Percentiles rank a stretch among this genome's conserved stretches.
These are phyloP conservation scores for Papilio helenus DNA, from an alignment of 1,140 invertebrate species.

Conservation along the genomic window DNA sequence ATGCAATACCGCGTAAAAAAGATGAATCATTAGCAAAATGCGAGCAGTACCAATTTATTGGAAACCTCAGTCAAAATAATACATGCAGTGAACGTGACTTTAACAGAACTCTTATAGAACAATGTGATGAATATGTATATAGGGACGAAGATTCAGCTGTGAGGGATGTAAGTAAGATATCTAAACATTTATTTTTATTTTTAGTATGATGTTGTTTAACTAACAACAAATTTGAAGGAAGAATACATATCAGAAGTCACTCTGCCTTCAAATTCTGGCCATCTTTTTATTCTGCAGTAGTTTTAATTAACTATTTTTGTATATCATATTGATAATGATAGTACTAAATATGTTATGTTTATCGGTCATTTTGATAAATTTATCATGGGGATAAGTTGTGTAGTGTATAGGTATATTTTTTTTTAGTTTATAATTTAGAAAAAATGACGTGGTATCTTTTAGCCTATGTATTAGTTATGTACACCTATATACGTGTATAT, in stretches of 20 bases:
- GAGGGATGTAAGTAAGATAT: constrained; percentile 65
- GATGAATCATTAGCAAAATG: constrained; percentile 54
- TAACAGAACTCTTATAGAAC: constrained; percentile 41
- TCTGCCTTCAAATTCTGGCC: no score
- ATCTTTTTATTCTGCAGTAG: no score
- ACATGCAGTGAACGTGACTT: constrained; percentile 55
- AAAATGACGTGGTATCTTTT: background rate
- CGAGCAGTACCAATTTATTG: constrained; percentile 47
- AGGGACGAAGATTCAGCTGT: constrained; percentile 67
- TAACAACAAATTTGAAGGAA: no score
- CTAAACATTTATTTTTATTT: no score
- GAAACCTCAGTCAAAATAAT: constrained; percentile 36
- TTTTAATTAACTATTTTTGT: no score
- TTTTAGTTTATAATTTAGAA: constrained; percentile 2
- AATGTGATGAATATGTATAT: constrained; percentile 62
- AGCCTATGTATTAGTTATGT: background rate
- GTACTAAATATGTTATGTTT: no score
- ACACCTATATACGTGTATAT: constrained; percentile 16
- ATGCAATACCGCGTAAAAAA: constrained; percentile 66
- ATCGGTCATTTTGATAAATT: no score
- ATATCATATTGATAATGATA: no score
- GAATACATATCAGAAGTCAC: no score
- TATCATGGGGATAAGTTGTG: background rate
- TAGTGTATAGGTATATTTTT: background rate
- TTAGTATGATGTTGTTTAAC: no score